Conservation (phyloP, 2,888 invertebrate genomes). For the Mythimna impura region DNA sequence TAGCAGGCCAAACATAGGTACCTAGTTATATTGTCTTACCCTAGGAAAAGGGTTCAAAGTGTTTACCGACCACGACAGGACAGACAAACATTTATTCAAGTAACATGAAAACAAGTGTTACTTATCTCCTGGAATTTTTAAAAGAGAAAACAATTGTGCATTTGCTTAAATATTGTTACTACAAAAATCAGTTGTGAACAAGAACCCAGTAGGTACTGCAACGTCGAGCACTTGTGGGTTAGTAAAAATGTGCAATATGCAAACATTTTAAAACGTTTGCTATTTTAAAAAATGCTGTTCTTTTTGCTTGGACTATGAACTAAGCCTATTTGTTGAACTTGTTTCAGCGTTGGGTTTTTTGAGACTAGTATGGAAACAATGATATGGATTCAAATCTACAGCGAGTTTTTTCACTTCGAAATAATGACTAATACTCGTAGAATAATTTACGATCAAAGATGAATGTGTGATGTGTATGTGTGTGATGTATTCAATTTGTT, state of each 20-base stretch:
- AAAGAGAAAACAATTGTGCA: slow-evolving; percentile 40
- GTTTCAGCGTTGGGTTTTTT: not conserved
- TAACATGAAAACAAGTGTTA: slow-evolving; percentile 27
- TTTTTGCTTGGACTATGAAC: slow-evolving; percentile 6
- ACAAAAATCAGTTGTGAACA: slow-evolving; percentile 25
- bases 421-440: slow-evolving; percentile 46
- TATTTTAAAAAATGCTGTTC: slow-evolving; percentile 28
- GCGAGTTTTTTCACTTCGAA: slow-evolving; percentile 26
- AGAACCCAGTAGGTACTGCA: slow-evolving; percentile 16
- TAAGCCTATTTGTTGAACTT: slow-evolving; percentile 4
- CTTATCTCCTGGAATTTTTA: slow-evolving; percentile 12
- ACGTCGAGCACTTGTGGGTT: slow-evolving; percentile 24
- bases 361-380: not conserved
- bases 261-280: slow-evolving; percentile 24
- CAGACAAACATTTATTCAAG: slow-evolving; percentile 14
- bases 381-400: slow-evolving; percentile 1
- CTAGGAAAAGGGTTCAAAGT: not conserved
- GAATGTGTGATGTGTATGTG: slow-evolving; percentile 6
- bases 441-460: slow-evolving; percentile 54
- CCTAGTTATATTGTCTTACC: not conserved
- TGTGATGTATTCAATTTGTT: slow-evolving; percentile 58
- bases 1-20: not conserved
- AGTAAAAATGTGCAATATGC: slow-evolving; percentile 33
- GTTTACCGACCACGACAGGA: slow-evolving; percentile 7
- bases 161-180: slow-evolving; percentile 39